Base-by-base conservation (phyloP, 2,888 invertebrate species). In the Microplitis manilae region DNA sequence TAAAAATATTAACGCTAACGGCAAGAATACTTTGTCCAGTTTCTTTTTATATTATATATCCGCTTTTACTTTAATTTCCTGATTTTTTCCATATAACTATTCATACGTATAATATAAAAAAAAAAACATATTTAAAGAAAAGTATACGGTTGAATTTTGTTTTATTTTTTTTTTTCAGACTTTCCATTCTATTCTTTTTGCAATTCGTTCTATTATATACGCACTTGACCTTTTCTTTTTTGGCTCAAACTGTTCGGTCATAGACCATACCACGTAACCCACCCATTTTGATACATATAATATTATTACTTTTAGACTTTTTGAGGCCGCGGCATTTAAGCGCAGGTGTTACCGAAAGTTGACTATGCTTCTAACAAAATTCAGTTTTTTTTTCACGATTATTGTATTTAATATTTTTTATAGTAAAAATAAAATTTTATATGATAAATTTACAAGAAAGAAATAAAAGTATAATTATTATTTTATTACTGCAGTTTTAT, bases 1-100 rank as follows among this genome's bases (percentile, higher is more conserved):
- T 86, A 85, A 77, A 87, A 87, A 86, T 86, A 87, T 87, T 87
- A 87, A 86, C 87, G 87, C 87, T 86, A 87, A 86, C 86, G 83
- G 83, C 79, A 30, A 60, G 67, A 85, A 83, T 81, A 77, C 75
- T 73, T 65, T 72, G 69, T 8, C 20, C 72, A 59, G 73, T 73
- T 67, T 73, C 15, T 30, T 73, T 8, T 15, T 15, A 13, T 15
- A 41, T 20, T 30, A 13, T 68, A 60, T 41, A 62, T 62, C 9
- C 7, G 62, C 15, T 13, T 39, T 64, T 50, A 50, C 13, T 50
- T 50, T 50, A 9, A 50, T 50, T 13, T 13, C 4, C 9, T 50
- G 50, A 4, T 9, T 50, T 20, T 50, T 50, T 50, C 50, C 13
- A 9, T 50, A 50, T 9, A 9, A 8, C 9, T 9, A 9, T 8